These are phyloP conservation scores for Machaerirhynchus nigripectus DNA, from an alignment of 2,113 vertebrate species.

Conservation along the genomic window DNA sequence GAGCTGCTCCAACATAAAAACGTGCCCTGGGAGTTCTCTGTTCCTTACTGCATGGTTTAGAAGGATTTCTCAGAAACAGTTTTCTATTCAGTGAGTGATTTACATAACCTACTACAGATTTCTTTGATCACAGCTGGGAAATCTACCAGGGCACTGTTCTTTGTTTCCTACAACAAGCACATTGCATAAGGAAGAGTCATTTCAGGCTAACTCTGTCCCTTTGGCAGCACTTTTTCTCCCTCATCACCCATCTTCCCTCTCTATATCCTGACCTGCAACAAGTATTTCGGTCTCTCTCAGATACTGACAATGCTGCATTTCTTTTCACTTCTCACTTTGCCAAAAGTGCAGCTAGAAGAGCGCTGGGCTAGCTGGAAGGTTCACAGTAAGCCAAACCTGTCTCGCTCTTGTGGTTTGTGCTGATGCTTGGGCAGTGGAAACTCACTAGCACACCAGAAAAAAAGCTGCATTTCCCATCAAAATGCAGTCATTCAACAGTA, in stretches of 20 bases:
- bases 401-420: neutral
- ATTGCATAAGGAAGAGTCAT: slow-evolving; percentile 67
- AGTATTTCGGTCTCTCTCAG: slow-evolving; percentile 13
- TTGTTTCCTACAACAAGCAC: slow-evolving; percentile 49
- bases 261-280: neutral
- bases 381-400: neutral
- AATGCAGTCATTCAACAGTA: neutral
- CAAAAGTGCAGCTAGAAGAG: neutral
- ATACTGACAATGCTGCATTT: slow-evolving; percentile 3
- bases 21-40: neutral
- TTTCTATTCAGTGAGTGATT: slow-evolving; percentile 54
- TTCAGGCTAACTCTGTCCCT: slow-evolving; percentile 45
- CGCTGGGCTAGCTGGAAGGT: neutral
- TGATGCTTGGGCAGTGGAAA: neutral
- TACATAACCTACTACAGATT: slow-evolving; percentile 69
- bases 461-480: neutral
- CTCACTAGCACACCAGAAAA: neutral
- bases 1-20: neutral
- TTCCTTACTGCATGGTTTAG: slow-evolving; percentile 6
- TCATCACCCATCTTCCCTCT: slow-evolving; percentile 13
- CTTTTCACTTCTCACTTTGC: neutral
- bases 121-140: slow-evolving; percentile 67
- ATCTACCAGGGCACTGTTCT: slow-evolving; percentile 59
- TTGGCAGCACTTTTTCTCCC: slow-evolving; percentile 24
- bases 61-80: slow-evolving; percentile 54